Percentiles rank a stretch among this genome's conserved stretches.
These are phyloP conservation scores for Crotalus adamanteus DNA, from an alignment of 2,797 vertebrate species.

Conservation along the genomic window DNA sequence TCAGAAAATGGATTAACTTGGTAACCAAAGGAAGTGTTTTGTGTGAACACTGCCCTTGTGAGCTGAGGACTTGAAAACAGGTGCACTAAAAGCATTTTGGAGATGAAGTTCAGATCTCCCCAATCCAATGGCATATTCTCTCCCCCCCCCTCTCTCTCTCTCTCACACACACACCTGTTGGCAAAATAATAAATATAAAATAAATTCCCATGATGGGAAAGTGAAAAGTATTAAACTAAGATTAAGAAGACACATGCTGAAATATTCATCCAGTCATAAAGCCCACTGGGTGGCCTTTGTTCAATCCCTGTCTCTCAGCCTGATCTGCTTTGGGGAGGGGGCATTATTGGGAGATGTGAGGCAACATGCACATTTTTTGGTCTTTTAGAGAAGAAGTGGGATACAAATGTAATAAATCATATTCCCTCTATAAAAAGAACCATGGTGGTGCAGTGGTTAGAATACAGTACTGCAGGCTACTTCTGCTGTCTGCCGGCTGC, in stretches of 20 bases:
- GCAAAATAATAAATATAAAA: neutral
- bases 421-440: no score
- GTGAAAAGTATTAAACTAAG: neutral
- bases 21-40: neutral
- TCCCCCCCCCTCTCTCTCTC: no score
- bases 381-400: neutral
- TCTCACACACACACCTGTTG: neutral
- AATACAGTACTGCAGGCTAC: no score
- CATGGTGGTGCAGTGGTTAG: no score
- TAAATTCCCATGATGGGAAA: neutral
- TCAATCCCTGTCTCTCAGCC: neutral
- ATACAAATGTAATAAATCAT: neutral
- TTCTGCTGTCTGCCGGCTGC: no score
- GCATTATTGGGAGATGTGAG: neutral
- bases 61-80: neutral
- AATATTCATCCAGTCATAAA: neutral
- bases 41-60: neutral
- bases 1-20: neutral
- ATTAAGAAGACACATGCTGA: neutral
- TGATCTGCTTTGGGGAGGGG: neutral
- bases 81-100: neutral
- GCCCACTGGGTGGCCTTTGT: neutral
- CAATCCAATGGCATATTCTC: neutral
- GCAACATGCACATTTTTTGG: neutral
- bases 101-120: neutral